Base-by-base conservation (phyloP, 2,888 invertebrate genomes). In the Sympetrum striolatum region DNA sequence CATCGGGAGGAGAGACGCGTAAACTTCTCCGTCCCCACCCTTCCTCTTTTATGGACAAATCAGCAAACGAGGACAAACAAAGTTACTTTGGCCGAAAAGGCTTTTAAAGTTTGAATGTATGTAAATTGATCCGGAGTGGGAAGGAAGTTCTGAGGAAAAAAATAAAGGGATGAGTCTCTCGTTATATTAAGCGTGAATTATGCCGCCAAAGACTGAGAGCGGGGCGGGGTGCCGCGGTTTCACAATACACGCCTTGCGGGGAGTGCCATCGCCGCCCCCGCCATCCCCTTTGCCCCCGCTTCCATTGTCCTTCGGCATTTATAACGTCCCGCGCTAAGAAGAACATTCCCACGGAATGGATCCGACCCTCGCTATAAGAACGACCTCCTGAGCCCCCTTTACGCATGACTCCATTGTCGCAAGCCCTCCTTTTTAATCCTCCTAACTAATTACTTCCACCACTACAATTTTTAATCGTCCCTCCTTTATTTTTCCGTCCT, bases 391-490 rank as follows among this genome's bases (percentile, higher is more conserved):
- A 73, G 25, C 31, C 25, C 73, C 12, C 73, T 73, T 73, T 31
- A 25, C 73, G 73, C 73, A 73, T 31, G 31, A 73, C 73, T 73
- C 73, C 73, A 31, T 73, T 73, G 73, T 73, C 73, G 73, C 73
- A 73, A 73, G 25, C 31, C 14, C 73, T 25, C 25, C 31, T 31
- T 31, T 73, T 73, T 86, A 86, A 86, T 86, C 86, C 86, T 60
- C 60, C 60, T 60, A 86, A 86, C 60, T 86, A 86, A 86, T 86
- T 86, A 86, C 86, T 86, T 86, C 60, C 86, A 60, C 25, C 86
- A 53, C 86, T 37, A 18, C 60, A 60, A 86, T 86, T 86, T 86
- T 86, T 86, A 60, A 86, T 86, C 86, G 86, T 58, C 35, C 22
- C 60, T 60, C 35, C 22, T 37, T 60, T 35, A 60, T 60, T 60